Percentiles rank a stretch among this genome's conserved stretches.
phyloP scores from a whole-genome alignment of 2,797 vertebrate genomes.

The Bucorvus abyssinicus region DNA sequence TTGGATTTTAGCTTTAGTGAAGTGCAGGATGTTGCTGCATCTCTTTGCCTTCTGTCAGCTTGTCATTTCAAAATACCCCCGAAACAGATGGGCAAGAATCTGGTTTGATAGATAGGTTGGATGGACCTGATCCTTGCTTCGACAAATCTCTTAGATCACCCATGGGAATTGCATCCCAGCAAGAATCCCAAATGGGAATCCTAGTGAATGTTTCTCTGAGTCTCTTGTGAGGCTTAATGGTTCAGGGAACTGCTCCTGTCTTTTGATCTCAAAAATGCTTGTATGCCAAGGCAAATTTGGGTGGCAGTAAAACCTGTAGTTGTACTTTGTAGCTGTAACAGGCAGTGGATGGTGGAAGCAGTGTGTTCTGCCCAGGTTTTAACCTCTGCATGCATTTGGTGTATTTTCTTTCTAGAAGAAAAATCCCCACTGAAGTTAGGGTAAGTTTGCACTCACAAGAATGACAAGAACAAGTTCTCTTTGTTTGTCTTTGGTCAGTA shows the following conservation, averaged over 20 bases:
- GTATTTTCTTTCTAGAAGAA: not conserved
- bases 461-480: not conserved
- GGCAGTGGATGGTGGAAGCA: not conserved
- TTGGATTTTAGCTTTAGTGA: not conserved
- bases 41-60: not conserved
- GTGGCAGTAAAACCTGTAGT: not conserved
- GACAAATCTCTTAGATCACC: not conserved
- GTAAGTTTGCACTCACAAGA: not conserved
- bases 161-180: not conserved
- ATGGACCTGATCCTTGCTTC: not conserved
- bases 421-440: not conserved
- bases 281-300: not conserved
- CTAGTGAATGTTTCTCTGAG: not conserved
- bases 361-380: not conserved
- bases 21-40: not conserved
- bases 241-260: not conserved
- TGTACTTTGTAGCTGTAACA: not conserved
- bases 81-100: not conserved
- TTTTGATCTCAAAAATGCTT: not conserved
- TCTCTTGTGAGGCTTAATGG: not conserved
- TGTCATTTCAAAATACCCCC: not conserved
- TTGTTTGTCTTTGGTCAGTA: not conserved
- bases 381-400: not conserved
- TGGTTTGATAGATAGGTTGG: not conserved
- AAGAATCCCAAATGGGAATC: not conserved